Evolutionary conservation across 2,113 vertebrate genomes (phyloP), one percentile per base, ranked within the genome.

Genomic region (Plectropomus leopardus): DNA sequence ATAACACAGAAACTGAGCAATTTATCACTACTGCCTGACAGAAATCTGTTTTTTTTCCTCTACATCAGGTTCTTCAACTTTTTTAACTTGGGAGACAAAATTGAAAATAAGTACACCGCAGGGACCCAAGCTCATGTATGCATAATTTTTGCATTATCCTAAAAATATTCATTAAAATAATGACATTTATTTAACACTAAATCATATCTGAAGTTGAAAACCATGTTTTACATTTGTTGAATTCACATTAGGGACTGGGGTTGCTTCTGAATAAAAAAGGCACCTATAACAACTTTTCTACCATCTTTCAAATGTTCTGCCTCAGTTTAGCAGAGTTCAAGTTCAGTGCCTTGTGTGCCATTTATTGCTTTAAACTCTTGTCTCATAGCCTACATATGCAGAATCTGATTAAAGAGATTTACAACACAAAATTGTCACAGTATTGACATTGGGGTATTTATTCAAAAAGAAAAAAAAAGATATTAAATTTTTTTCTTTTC

Each of bases 291-390:
- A n/a, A n/a, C n/a, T n/a, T n/a, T n/a, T n/a, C n/a, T n/a, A 28
- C 30, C 15, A 3, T 40, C 15, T 5, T 32, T 26, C 0, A 69
- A 26, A 42, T 45, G 5, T 48, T 21, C 44, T n/a, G 10, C 26
- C 21, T 47, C 47, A n/a, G n/a, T n/a, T n/a, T n/a, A n/a, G n/a
- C n/a, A n/a, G n/a, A n/a, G n/a, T n/a, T n/a, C n/a, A n/a, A n/a
- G n/a, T n/a, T n/a, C n/a, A n/a, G 1, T 28, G 42, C 23, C 50
- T 50, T 0, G 0, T 7, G 14, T 21, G 23, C 16, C 14, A 16
- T 53, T 36, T 50, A 9, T 59, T 72, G 21, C 44, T 36, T 51
- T 74, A 9, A 51, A 28, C n/a, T n/a, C n/a, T n/a, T n/a, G n/a
- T n/a, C n/a, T n/a, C n/a, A n/a, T n/a, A n/a, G 34, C 34, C 8